Base-by-base conservation (phyloP, 2,113 vertebrate species). In the Cyphomyrus plagiostoma region DNA sequence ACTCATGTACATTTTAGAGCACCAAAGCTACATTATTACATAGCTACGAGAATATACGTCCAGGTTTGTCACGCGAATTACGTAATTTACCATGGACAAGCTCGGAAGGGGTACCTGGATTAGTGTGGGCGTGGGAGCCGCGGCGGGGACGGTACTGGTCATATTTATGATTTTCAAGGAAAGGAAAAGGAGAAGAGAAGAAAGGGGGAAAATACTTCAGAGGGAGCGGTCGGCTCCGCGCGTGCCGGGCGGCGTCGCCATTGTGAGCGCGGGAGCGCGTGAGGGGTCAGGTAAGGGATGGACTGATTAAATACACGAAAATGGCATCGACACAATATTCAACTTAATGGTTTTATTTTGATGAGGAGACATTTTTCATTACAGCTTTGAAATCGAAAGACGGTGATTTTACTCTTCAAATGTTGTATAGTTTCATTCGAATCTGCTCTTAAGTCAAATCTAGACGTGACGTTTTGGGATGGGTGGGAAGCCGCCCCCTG, bases 111-210 rank as follows among this genome's bases (percentile, higher is more conserved):
- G 56, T 87, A 90, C 93, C 0, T 19, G 93, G 10, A 90, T 96
- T 26, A 94, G 94, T 13, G 91, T 96, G 0, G 93, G 94, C 0
- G 90, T 95, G 1, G 94, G 94, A 53, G 94, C 94, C 1, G 93
- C 95, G 0, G 92, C 94, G 19, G 94, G 95, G 1, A 89, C 95
- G 80, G 94, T 95, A 1, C 15, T 96, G 88, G 91, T 95, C 3
- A 92, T 94, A 2, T 91, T 94, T 50, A 89, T 96, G 0, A 85
- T 96, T 1, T 95, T 94, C 89, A 91, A 91, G 88, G 94, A 95
- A 84, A 39, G 94, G 19, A 62, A 90, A 0, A 89, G 92, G 88
- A 94, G 93, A 52, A 94, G 91, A 74, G 85, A n/a, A 53, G 49
- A 87, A 86, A 23, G 15, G 77, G 89, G 88, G 77, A 90, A 88